phyloP scores from a whole-genome alignment of 2,888 invertebrate genomes.

The Hirtodrosophila trivittata region DNA sequence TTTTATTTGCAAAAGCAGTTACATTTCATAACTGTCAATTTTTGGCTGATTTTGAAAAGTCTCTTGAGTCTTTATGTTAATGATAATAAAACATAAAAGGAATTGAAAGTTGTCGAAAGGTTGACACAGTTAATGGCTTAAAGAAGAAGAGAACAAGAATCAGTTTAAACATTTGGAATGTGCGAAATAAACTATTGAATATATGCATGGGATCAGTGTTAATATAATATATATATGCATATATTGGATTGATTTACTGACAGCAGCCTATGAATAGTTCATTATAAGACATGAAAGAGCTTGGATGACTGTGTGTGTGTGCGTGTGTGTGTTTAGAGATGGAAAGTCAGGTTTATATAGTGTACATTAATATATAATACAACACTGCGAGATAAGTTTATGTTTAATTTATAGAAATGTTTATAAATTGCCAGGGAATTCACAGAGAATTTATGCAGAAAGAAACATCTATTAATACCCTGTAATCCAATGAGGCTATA shows the following conservation, averaged over 20 bases:
- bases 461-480: too few species aligned
- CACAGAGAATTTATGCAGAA: too few species aligned
- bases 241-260: slow-evolving; percentile 2
- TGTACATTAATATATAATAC: too few species aligned
- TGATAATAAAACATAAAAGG: slow-evolving; percentile 21
- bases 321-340: too few species aligned
- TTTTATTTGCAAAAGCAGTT: slow-evolving; percentile 4
- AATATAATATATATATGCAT: slow-evolving; percentile 1
- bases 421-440: too few species aligned
- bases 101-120: slow-evolving; percentile 58
- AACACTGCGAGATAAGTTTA: too few species aligned
- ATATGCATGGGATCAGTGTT: slow-evolving; percentile 33
- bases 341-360: too few species aligned
- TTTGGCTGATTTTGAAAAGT: slow-evolving; percentile 1
- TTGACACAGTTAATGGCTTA: slow-evolving; percentile 55
- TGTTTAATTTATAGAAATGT: too few species aligned
- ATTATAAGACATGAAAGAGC: slow-evolving; percentile 10
- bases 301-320: too few species aligned
- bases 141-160: slow-evolving; percentile 29
- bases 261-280: slow-evolving; percentile 28
- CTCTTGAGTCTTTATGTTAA: slow-evolving; percentile 30
- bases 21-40: slow-evolving; percentile 17
- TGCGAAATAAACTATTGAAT: slow-evolving; percentile 39
- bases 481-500: too few species aligned
- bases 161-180: slow-evolving; percentile 21